A percentile compares a stretch with the other conserved stretches of the same genome.
These are phyloP conservation scores for Callorhinus ursinus DNA, from an alignment of 2,113 vertebrate species.

Conservation along the genomic window DNA sequence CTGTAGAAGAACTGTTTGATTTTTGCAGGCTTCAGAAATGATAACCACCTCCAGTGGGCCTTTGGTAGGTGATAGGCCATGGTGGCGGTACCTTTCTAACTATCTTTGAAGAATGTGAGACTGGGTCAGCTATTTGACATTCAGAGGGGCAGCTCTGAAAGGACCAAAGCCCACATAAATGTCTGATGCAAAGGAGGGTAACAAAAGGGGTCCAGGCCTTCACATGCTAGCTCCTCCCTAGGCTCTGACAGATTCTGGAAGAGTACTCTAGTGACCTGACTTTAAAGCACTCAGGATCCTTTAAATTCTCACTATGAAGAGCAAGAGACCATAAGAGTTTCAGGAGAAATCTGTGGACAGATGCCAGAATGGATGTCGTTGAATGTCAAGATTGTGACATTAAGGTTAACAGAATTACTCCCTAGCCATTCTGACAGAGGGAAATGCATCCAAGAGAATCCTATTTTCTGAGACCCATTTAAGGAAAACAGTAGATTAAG, in stretches of 20 bases:
- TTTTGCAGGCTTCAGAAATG: conserved; percentile 74
- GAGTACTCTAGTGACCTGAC: neutral
- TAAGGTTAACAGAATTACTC: neutral
- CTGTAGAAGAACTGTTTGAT: conserved; percentile 80
- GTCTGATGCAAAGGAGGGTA: neutral
- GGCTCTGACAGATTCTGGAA: neutral
- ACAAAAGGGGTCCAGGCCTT: neutral
- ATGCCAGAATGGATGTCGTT: neutral
- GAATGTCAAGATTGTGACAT: neutral
- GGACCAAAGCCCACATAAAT: neutral
- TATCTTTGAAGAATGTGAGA: conserved; percentile 23
- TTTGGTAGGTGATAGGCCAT: conserved; percentile 43
- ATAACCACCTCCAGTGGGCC: conserved; percentile 54
- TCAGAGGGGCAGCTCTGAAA: neutral
- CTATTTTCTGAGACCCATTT: neutral
- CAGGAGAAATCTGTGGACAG: neutral
- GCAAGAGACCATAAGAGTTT: neutral
- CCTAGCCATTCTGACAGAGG: neutral
- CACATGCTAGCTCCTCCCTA: neutral
- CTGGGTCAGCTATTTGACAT: conserved; percentile 27
- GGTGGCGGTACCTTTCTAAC: neutral
- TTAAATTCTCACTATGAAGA: neutral
- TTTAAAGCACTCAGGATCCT: neutral
- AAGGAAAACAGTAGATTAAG: neutral
- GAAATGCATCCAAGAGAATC: neutral